Percentiles rank a stretch among this genome's conserved stretches.
phyloP scores from a whole-genome alignment of 2,888 invertebrate genomes.

The Syrphus vitripennis region DNA sequence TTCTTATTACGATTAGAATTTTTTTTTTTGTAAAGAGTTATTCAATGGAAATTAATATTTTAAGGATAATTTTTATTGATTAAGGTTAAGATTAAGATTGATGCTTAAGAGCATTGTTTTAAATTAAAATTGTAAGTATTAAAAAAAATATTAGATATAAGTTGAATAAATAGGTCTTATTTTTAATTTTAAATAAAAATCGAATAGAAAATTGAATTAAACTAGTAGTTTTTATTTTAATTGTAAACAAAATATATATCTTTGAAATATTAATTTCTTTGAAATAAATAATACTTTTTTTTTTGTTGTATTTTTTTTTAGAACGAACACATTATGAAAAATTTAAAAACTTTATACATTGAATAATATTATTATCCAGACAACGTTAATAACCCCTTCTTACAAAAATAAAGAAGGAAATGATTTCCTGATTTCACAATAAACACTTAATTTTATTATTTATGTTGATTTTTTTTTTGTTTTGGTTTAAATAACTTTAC shows the following conservation, averaged over 20 bases:
- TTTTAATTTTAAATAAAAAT: not conserved
- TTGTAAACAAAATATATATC: not conserved
- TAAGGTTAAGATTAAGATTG: too few species aligned
- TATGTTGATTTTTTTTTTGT: slow-evolving; percentile 9
- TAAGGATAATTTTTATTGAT: not conserved
- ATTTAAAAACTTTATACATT: not conserved
- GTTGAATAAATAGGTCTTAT: too few species aligned
- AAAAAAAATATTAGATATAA: too few species aligned
- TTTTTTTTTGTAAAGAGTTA: not conserved
- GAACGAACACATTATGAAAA: slow-evolving; percentile 2
- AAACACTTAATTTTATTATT: slow-evolving; percentile 15
- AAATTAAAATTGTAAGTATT: too few species aligned
- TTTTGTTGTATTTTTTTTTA: not conserved
- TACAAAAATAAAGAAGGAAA: slow-evolving; percentile 29
- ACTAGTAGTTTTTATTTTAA: too few species aligned
- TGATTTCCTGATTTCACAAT: slow-evolving; percentile 51
- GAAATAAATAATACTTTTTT: slow-evolving; percentile 7
- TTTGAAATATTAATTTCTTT: slow-evolving; percentile 9
- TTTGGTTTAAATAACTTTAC: slow-evolving; percentile 27
- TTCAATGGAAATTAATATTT: not conserved
- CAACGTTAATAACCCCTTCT: slow-evolving; percentile 19
- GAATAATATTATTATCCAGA: not conserved
- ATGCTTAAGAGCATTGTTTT: too few species aligned
- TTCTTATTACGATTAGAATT: slow-evolving; percentile 7
- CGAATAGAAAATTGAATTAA: not conserved